A percentile compares a stretch with the other conserved stretches of the same genome.
Evolutionary conservation across 1,140 invertebrate species (phyloP).

Genomic region (Neodiprion pinetum): DNA sequence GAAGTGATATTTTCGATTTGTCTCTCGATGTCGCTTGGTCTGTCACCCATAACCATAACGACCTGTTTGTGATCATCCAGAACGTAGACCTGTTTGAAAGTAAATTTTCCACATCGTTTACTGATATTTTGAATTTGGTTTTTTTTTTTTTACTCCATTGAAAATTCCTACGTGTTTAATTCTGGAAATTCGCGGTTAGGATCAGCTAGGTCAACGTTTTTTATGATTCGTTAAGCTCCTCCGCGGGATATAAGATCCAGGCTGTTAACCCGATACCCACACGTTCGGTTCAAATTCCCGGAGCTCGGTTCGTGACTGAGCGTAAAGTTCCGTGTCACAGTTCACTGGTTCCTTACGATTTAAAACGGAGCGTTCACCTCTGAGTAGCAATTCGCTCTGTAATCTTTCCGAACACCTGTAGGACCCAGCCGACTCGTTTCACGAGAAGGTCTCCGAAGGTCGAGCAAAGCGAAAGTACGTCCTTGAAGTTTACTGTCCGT

Average conservation of each 20-base stretch:
- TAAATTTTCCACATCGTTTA: no score
- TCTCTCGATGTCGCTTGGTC: conserved; percentile 77
- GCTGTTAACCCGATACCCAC: no score
- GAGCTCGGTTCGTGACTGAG: background rate
- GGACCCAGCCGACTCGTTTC: background rate
- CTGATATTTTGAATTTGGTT: no score
- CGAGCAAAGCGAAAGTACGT: background rate
- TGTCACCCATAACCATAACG: conserved; percentile 77
- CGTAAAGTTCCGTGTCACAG: background rate
- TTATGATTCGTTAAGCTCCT: no score
- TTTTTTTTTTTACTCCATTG: no score
- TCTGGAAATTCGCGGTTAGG: no score
- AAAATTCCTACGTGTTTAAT: no score
- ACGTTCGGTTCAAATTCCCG: background rate
- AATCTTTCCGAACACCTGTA: conserved; percentile 7
- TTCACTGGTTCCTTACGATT: background rate
- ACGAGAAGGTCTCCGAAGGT: background rate
- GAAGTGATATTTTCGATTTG: conserved; percentile 73
- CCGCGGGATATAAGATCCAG: no score
- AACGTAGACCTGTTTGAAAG: conserved; percentile 73
- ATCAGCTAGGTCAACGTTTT: no score
- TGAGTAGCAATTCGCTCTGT: background rate
- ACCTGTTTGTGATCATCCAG: conserved; percentile 82
- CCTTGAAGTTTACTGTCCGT: background rate
- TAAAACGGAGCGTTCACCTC: conserved; percentile 14